Percentiles rank a stretch among this genome's conserved stretches.
Conservation (phyloP, 2,888 invertebrate genomes). For the Cephus pygmeus region DNA sequence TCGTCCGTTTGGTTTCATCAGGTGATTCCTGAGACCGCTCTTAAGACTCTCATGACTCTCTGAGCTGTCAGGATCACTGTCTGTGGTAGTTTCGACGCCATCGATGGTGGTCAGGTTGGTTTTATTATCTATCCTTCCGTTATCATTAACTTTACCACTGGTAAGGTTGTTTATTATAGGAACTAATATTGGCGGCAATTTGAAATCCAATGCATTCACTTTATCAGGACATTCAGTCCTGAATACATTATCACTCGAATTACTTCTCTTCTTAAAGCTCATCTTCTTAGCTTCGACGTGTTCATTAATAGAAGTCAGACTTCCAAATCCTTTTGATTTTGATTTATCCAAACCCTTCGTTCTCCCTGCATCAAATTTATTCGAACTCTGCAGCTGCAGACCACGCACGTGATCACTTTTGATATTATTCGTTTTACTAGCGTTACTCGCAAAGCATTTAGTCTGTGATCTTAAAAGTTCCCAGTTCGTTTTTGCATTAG, state of each 20-base stretch:
- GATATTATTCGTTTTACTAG: constrained; percentile 37
- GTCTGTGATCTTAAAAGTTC: constrained; percentile 80
- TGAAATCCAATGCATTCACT: constrained; percentile 55
- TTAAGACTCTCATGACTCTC: constrained; percentile 56
- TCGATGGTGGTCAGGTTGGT: constrained; percentile 2
- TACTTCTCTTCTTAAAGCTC: constrained; percentile 52
- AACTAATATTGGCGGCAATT: constrained; percentile 78
- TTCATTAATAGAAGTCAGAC: constrained; percentile 56
- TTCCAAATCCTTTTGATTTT: constrained; percentile 54
- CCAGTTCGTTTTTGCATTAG: constrained; percentile 89
- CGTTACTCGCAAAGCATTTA: constrained; percentile 67
- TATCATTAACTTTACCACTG: constrained; percentile 44
- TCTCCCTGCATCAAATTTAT: constrained; percentile 43
- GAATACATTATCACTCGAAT: constrained; percentile 53
- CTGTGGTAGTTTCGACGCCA: constrained; percentile 35
- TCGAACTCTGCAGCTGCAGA: constrained; percentile 47
- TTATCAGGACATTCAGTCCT: constrained; percentile 41
- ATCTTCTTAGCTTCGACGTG: constrained; percentile 51
- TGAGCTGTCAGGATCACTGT: constrained; percentile 54
- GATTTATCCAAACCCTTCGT: constrained; percentile 46
- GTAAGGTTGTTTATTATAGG: constrained; percentile 75
- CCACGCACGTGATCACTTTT: constrained; percentile 45
- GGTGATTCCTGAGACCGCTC: constrained; percentile 45
- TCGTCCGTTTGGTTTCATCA: constrained; percentile 37
- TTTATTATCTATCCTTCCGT: constrained; percentile 15